Evolutionary conservation across 2,113 vertebrate species (phyloP).

Genomic region (Ammodytes marinus): DNA sequence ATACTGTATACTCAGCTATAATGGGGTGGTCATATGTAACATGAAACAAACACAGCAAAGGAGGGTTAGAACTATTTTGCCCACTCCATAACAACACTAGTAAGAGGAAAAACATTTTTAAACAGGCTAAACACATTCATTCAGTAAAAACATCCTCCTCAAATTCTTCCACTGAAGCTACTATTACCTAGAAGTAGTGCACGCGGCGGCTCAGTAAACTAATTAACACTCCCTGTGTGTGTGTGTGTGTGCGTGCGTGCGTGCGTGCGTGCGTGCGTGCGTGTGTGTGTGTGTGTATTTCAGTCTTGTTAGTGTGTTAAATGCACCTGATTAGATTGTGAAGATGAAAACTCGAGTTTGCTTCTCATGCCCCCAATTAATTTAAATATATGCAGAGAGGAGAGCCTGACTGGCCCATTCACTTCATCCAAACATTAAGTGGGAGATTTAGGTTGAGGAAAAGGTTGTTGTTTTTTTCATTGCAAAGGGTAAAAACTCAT

Average conservation of each 20-base stretch:
- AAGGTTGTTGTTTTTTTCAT: not conserved
- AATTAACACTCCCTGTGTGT: constrained; percentile 69
- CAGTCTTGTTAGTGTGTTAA: constrained; percentile 50
- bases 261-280: constrained; percentile 4
- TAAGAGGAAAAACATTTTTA: constrained; percentile 1
- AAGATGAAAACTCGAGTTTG: constrained; percentile 78
- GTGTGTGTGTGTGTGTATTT: constrained; percentile 20
- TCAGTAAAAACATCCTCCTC: constrained; percentile 11
- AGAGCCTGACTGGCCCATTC: constrained; percentile 55
- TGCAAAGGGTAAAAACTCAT: not conserved
- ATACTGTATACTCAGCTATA: no score
- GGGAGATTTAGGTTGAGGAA: constrained; percentile 27
- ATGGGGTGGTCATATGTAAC: no score
- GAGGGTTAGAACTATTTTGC: not conserved
- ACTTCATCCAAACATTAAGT: constrained; percentile 55
- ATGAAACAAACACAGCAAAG: no score
- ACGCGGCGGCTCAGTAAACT: constrained; percentile 54
- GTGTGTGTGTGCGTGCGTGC: constrained; percentile 17
- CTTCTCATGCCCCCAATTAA: constrained; percentile 77
- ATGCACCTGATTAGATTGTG: constrained; percentile 75
- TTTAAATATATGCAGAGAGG: constrained; percentile 80
- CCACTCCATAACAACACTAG: not conserved
- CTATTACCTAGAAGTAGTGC: constrained; percentile 44
- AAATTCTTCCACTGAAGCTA: constrained; percentile 28
- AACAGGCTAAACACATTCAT: constrained; percentile 23